A percentile compares a stretch with the other conserved stretches of the same genome.
These are phyloP conservation scores for Odontamblyopus rebecca DNA, from an alignment of 2,797 vertebrate species.

Conservation along the genomic window DNA sequence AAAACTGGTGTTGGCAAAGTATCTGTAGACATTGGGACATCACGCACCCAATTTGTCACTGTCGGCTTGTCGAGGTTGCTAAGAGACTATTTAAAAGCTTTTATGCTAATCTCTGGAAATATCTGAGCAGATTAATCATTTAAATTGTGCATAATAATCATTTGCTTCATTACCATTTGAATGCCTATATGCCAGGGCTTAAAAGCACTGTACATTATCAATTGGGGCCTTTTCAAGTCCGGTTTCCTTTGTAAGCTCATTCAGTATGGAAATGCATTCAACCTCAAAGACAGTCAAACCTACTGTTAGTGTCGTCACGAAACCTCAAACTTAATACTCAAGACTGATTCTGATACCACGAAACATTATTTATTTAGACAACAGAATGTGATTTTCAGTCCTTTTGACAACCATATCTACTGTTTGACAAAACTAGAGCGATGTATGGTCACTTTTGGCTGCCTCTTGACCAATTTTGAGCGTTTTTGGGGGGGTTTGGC, in stretches of 20 bases:
- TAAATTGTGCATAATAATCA: slow-evolving; percentile 3
- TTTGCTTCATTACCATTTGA: slow-evolving; percentile 10
- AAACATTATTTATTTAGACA: not conserved
- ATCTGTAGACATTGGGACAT: not conserved
- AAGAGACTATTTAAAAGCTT: slow-evolving; percentile 32
- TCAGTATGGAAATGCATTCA: slow-evolving; percentile 9
- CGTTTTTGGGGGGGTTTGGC: slow-evolving; percentile 14
- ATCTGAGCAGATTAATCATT: slow-evolving; percentile 14
- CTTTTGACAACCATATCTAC: too few relatives aligned
- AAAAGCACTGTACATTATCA: slow-evolving; percentile 5
- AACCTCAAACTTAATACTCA: too few relatives aligned
- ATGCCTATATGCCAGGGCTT: not conserved
- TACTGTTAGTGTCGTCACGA: not conserved
- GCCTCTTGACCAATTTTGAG: slow-evolving; percentile 22
- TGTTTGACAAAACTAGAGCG: too few relatives aligned
- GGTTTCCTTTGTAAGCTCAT: slow-evolving; percentile 6
- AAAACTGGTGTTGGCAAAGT: not conserved
- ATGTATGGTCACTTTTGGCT: not conserved
- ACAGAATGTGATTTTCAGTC: not conserved
- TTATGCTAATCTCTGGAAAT: slow-evolving; percentile 22
- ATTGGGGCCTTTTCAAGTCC: slow-evolving; percentile 5
- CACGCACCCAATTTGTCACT: not conserved
- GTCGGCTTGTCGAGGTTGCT: slow-evolving; percentile 27
- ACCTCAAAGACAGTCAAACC: slow-evolving; percentile 6
- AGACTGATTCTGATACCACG: too few relatives aligned